A percentile compares a stretch with the other conserved stretches of the same genome.
Conservation (phyloP, 2,797 vertebrate genomes). For the Mormyrus hasselquistii region DNA sequence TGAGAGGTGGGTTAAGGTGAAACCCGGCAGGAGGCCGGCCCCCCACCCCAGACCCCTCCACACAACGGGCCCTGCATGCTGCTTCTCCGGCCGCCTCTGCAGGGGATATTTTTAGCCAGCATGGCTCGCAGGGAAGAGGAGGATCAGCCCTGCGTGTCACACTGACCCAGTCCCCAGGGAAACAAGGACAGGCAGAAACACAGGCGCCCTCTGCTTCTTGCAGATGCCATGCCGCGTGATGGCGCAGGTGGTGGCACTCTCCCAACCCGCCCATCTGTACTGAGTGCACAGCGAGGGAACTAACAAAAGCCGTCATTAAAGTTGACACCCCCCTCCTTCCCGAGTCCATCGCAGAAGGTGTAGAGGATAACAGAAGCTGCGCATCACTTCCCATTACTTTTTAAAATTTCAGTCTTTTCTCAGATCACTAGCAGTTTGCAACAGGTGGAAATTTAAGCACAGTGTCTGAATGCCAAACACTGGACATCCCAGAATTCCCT, state of each 20-base stretch:
- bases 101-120: slow-evolving; percentile 13
- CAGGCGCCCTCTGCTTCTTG: not conserved
- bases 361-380: not conserved
- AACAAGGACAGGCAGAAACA: not conserved
- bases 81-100: not conserved
- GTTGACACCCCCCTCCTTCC: not conserved
- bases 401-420: not conserved
- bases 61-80: not conserved
- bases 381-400: not conserved
- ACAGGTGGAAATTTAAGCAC: not conserved
- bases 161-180: slow-evolving; percentile 18
- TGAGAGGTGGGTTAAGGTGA: not conserved
- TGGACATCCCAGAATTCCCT: not conserved
- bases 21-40: not conserved
- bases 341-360: not conserved
- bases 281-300: not conserved
- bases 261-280: not conserved
- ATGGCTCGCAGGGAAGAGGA: not conserved
- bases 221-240: not conserved
- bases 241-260: not conserved
- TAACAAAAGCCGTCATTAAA: slow-evolving; percentile 3
- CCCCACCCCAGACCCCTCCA: not conserved
- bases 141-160: not conserved
- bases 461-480: not conserved
- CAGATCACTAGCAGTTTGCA: not conserved